Conservation (phyloP, 2,888 invertebrate species). For the Cosmorhoe ocellata region DNA sequence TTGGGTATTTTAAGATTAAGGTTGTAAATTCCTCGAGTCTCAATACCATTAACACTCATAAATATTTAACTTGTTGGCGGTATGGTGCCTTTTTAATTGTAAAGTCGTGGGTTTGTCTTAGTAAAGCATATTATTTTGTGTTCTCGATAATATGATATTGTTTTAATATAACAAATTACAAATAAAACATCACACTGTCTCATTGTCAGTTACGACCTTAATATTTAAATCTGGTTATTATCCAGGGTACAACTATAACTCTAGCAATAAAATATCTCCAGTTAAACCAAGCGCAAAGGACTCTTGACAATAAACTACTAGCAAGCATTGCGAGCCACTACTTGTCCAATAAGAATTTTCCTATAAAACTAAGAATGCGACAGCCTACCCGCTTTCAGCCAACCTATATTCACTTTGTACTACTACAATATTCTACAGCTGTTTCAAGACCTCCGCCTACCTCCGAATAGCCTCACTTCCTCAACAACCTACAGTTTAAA, state of each 20-base stretch:
- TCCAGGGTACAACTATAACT: no score
- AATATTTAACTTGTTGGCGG: no score
- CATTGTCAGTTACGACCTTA: no score
- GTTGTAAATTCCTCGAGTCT: no score
- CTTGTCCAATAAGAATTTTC: conserved; percentile 19
- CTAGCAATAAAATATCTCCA: neutral
- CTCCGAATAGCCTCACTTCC: conserved; percentile 11
- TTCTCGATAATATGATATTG: no score
- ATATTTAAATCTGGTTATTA: no score
- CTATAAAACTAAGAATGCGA: conserved; percentile 10
- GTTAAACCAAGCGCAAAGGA: neutral
- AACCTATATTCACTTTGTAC: conserved; percentile 12
- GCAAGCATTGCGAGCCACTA: conserved; percentile 6
- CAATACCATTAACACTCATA: no score
- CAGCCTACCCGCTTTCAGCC: neutral
- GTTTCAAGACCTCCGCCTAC: conserved; percentile 17
- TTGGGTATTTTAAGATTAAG: neutral
- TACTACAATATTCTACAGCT: conserved; percentile 2
- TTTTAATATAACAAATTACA: no score
- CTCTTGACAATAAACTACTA: conserved; percentile 8
- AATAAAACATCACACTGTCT: no score
- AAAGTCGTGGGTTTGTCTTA: no score
- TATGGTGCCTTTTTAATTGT: no score
- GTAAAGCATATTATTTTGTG: no score
- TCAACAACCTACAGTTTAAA: conserved; percentile 34